These are phyloP conservation scores for Epizoanthus ramosus DNA, from an alignment of 92 coral and sea anemone species.

Conservation along the genomic window DNA sequence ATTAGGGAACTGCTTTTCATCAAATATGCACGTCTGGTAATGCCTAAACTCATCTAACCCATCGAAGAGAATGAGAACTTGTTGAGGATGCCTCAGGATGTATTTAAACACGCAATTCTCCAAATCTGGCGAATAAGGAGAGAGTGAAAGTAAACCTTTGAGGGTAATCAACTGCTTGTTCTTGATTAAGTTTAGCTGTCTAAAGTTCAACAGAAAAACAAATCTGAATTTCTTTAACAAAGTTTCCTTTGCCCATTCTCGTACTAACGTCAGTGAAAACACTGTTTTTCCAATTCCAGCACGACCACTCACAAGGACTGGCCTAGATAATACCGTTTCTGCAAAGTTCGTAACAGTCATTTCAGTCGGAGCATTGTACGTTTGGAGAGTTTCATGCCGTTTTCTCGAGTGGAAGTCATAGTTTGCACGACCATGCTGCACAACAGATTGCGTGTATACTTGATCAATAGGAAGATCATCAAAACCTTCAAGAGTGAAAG, in stretches of 20 bases:
- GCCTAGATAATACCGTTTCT: not conserved
- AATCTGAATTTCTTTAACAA: slow-evolving; percentile 34
- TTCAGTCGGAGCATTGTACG: not conserved
- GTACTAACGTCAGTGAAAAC: slow-evolving; percentile 11
- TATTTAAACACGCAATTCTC: slow-evolving; percentile 6
- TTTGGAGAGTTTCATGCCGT: slow-evolving; percentile 21
- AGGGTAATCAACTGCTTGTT: not conserved
- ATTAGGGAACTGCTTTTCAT: slow-evolving; percentile 2
- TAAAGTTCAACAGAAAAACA: slow-evolving; percentile 49
- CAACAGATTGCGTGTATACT: slow-evolving; percentile 11
- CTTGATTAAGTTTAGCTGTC: slow-evolving; percentile 48
- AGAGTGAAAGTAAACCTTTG: not conserved
- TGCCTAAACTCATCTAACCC: slow-evolving; percentile 54
- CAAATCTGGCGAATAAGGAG: slow-evolving; percentile 2
- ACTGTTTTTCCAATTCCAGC: slow-evolving; percentile 33
- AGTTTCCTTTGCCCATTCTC: slow-evolving; percentile 33
- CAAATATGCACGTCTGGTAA: not conserved
- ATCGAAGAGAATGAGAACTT: slow-evolving; percentile 56
- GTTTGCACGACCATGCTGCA: not conserved
- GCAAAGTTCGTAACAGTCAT: slow-evolving; percentile 11
- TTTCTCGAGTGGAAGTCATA: not conserved
- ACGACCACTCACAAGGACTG: slow-evolving; percentile 14
- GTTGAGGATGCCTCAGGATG: slow-evolving; percentile 28
- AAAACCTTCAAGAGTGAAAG: slow-evolving; percentile 15
- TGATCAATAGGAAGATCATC: slow-evolving; percentile 14